These are phyloP conservation scores for Lepus timidus DNA, from an alignment of 2,113 vertebrate genomes.

Conservation along the genomic window DNA sequence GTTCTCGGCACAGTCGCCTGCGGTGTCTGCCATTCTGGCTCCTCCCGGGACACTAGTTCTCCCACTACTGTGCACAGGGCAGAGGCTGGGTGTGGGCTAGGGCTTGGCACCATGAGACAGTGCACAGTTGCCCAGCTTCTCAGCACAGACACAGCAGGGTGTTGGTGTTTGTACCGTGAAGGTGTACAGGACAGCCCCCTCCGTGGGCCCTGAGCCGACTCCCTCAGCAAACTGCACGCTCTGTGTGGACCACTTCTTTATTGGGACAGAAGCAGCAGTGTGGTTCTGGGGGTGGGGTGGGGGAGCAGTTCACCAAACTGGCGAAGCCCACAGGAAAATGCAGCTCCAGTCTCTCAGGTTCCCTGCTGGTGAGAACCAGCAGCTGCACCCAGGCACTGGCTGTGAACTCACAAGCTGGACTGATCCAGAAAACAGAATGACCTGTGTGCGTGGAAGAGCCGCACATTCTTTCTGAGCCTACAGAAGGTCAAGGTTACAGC, in stretches of 20 bases:
- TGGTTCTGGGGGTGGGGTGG: background rate
- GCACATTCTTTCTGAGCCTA: background rate
- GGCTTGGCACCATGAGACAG: accelerated
- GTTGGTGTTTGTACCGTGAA: background rate
- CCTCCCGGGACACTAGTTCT: background rate
- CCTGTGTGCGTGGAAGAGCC: accelerated
- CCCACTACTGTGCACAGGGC: accelerated
- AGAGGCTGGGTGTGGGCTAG: background rate
- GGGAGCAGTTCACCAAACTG: background rate
- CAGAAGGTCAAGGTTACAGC: background rate
- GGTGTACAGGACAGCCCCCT: background rate
- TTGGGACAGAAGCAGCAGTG: background rate
- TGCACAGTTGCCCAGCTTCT: accelerated
- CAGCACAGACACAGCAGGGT: background rate
- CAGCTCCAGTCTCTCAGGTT: background rate
- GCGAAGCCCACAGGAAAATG: background rate
- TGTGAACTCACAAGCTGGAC: no score
- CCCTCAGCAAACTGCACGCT: background rate
- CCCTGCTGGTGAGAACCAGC: background rate
- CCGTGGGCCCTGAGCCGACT: accelerated
- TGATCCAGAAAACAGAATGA: background rate
- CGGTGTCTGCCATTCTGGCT: background rate
- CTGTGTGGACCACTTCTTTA: background rate
- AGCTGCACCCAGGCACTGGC: accelerated
- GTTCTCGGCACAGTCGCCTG: background rate